These are phyloP conservation scores for Mus minutoides DNA, from an alignment of 2,797 vertebrate species.

Conservation along the genomic window DNA sequence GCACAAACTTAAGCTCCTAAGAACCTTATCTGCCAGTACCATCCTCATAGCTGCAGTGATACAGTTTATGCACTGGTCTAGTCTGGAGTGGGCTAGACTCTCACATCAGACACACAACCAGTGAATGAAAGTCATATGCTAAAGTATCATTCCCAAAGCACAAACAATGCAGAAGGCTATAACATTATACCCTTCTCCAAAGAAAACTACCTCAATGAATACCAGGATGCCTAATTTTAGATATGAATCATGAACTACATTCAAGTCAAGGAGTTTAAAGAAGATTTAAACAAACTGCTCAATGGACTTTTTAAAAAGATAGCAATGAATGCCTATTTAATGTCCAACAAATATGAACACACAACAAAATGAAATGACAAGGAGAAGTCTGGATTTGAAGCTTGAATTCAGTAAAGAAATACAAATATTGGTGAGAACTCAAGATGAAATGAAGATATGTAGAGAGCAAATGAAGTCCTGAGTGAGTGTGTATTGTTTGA, in stretches of 20 bases:
- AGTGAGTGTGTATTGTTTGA: not conserved
- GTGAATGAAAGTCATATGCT: not conserved
- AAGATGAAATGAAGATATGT: not conserved
- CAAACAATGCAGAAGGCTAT: not conserved
- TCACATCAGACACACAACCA: not conserved
- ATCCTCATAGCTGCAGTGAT: not conserved
- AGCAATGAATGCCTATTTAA: not conserved
- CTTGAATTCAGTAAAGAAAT: not conserved
- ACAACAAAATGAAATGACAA: not conserved
- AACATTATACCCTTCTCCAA: not conserved
- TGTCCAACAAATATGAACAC: not conserved
- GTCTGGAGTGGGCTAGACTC: not conserved
- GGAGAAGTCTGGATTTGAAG: not conserved
- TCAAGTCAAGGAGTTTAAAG: not conserved
- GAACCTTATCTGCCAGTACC: not conserved
- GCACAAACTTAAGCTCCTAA: not conserved
- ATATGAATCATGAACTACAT: not conserved
- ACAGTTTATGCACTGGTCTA: not conserved
- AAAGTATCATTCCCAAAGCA: not conserved
- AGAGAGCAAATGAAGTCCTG: not conserved
- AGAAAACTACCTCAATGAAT: not conserved
- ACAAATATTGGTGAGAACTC: not conserved
- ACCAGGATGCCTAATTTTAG: not conserved
- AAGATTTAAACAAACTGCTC: not conserved
- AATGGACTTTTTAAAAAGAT: not conserved